These are phyloP conservation scores for Bos indicus DNA, from an alignment of 2,113 vertebrate species.

Conservation along the genomic window DNA sequence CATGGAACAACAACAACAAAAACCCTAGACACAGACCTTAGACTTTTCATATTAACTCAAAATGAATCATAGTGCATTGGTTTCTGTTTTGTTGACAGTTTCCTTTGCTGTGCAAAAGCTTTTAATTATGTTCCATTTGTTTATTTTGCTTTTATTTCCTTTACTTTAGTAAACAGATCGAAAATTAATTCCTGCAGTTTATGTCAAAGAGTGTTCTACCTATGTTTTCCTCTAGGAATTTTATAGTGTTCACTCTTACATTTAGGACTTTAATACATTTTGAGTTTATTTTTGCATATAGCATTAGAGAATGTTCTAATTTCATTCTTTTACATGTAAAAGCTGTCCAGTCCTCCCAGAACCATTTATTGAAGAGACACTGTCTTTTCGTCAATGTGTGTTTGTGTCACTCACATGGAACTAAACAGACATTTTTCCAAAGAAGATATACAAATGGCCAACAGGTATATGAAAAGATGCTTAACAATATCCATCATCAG, in stretches of 20 bases:
- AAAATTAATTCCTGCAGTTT: not conserved
- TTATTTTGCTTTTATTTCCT: not conserved
- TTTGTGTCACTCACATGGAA: not conserved
- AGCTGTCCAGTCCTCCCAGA: not conserved
- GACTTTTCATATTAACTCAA: not conserved
- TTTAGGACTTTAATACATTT: not conserved
- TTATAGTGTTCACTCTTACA: not conserved
- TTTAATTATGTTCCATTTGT: not conserved
- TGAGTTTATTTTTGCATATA: not conserved
- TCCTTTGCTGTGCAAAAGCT: not conserved
- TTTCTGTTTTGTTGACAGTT: not conserved
- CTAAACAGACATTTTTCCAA: not conserved
- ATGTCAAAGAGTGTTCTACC: not conserved
- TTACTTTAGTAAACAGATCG: not conserved
- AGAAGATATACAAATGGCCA: not conserved
- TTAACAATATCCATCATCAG: not conserved
- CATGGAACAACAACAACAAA: not conserved
- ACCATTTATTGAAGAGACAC: not conserved
- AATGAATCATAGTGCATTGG: not conserved
- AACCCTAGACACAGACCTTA: not conserved
- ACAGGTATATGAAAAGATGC: not conserved
- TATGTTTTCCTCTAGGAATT: not conserved
- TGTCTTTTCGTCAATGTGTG: not conserved
- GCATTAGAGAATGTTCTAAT: not conserved
- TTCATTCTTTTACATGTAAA: not conserved